Evolutionary conservation across 2,797 vertebrate genomes (phyloP).

Genomic region (Artibeus jamaicensis): DNA sequence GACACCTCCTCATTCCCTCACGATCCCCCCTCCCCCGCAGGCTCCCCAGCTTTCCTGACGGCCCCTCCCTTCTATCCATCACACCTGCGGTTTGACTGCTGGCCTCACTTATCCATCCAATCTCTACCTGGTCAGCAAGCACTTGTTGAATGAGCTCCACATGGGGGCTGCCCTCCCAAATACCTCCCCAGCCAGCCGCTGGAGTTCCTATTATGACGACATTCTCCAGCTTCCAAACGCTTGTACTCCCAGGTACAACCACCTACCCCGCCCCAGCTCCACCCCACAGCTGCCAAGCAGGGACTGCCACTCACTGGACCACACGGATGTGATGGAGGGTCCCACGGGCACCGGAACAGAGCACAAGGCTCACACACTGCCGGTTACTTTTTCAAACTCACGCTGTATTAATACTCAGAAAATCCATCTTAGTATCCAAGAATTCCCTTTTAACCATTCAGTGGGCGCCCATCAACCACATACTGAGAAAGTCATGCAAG

Average conservation of each 20-base stretch:
- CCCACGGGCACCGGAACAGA: background rate
- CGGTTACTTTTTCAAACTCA: background rate
- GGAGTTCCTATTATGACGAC: background rate
- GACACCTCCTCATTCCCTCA: fast-evolving
- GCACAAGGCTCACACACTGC: background rate
- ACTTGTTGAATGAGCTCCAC: background rate
- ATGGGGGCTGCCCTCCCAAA: fast-evolving
- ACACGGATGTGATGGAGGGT: background rate
- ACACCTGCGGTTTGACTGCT: background rate
- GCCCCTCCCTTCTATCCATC: background rate
- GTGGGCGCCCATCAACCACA: background rate
- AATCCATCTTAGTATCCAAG: background rate
- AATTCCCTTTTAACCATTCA: background rate
- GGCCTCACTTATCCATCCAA: background rate
- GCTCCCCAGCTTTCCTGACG: fast-evolving
- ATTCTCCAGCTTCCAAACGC: background rate
- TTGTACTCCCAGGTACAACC: background rate
- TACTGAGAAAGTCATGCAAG: background rate
- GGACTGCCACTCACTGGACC: fast-evolving
- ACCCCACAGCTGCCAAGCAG: background rate
- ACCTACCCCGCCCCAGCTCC: background rate
- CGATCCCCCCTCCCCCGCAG: fast-evolving
- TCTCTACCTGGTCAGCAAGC: background rate
- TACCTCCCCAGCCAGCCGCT: background rate
- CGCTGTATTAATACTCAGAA: background rate